phyloP scores from a whole-genome alignment of 2,113 vertebrate genomes.

The Pseudonaja textilis region DNA sequence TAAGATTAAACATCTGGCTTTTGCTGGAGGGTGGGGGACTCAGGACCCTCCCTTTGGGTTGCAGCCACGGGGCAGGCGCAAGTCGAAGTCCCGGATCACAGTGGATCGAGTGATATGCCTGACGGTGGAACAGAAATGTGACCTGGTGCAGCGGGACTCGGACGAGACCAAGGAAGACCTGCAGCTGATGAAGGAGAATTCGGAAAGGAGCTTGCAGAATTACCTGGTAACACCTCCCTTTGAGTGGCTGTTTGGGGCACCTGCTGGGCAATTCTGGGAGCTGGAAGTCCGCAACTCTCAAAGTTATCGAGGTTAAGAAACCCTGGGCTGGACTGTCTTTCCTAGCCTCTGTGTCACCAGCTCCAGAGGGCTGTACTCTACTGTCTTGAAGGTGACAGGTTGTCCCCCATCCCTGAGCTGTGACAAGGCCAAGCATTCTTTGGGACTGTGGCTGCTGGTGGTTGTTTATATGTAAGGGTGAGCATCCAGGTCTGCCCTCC shows the following conservation, averaged over 20 bases:
- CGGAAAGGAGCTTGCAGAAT: conserved; percentile 59
- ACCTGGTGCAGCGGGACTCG: conserved; percentile 68
- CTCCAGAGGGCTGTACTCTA: background rate
- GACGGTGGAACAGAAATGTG: conserved; percentile 70
- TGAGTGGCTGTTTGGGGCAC: background rate
- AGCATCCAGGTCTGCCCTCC: background rate
- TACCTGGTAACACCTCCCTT: conserved; percentile 63
- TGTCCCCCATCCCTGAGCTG: background rate
- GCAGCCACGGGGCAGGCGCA: conserved; percentile 57
- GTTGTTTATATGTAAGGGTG: background rate
- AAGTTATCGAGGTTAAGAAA: background rate
- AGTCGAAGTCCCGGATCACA: conserved; percentile 40
- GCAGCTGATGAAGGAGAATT: conserved; percentile 55
- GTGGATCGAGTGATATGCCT: conserved; percentile 53
- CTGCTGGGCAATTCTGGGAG: background rate
- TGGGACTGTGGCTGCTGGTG: background rate
- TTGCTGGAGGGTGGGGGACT: background rate
- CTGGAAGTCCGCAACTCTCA: background rate
- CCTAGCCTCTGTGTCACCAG: background rate
- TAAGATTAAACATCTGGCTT: background rate
- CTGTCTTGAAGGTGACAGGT: background rate
- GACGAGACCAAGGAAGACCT: conserved; percentile 64
- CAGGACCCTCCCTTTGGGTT: background rate
- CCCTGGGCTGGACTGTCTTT: background rate
- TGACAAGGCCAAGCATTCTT: background rate